Base-by-base conservation (phyloP, 2,797 vertebrate genomes). In the Anomalospiza imberbis region DNA sequence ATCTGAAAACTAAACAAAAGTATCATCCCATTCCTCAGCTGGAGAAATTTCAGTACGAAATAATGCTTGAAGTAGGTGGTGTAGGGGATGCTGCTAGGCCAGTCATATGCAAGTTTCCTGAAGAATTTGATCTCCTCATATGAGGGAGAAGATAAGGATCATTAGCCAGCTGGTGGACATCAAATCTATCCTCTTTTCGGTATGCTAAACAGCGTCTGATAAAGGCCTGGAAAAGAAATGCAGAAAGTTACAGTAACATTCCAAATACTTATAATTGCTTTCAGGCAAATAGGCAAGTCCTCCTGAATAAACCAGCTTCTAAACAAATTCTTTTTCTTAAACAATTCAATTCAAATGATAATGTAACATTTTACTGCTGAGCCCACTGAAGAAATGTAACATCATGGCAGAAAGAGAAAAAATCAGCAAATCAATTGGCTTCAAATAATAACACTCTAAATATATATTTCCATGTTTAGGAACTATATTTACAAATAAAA, bases 51-150 rank as follows among this genome's bases (percentile, higher is more conserved):
- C 98, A 99, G 96, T 99, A 99, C 24, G 99, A 99, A 98, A 99
- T 98, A 98, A 99, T 98, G 96, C 98, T 99, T 90, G 99, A 99
- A 95, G 99, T 98, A 94, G 99, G 98, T 21, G 98, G 98, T 57
- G 98, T 99, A 45, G 98, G 98, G 78, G 98, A 98, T 88, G 98
- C 97, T 88, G 98, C 98, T 55, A 99, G 97, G 85, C 98, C 98
- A 93, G 97, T 98, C 98, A 99, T 98, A 97, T 99, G 99, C 96
- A 99, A 97, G 95, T 99, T 99, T 97, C 99, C 99, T 97, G 99
- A 99, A 97, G 99, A 99, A 98, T 99, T 99, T n/a, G 99, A 99
- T 97, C 99, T 98, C 96, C 99, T 98, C 98, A 99, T 99, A 95
- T 99, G 99, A 81, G 99, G 99, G 75, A 99, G 99, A 97, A 99